A percentile compares a stretch with the other conserved stretches of the same genome.
Conservation (phyloP, 2,113 vertebrate species). For the Odocoileus virginianus region DNA sequence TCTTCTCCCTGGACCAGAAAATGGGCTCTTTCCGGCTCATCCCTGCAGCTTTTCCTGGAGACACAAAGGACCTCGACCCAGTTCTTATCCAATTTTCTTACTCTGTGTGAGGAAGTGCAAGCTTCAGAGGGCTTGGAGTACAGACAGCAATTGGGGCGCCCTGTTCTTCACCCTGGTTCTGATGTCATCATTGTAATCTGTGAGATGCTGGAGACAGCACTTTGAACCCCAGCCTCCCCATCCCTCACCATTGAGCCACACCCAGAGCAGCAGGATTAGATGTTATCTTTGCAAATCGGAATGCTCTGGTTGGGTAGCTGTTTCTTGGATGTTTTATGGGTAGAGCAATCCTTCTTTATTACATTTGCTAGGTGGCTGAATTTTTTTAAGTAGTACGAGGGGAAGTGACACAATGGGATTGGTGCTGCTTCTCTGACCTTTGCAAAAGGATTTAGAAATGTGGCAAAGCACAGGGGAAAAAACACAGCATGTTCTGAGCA, state of each 20-base stretch:
- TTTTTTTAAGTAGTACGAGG: slow-evolving; percentile 23
- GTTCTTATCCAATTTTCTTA: slow-evolving; percentile 40
- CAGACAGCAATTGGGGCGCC: neutral
- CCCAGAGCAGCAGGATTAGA: slow-evolving; percentile 29
- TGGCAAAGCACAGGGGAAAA: neutral
- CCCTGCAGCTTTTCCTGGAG: slow-evolving; percentile 36
- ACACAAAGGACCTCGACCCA: neutral
- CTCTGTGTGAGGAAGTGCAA: slow-evolving; percentile 36
- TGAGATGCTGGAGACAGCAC: slow-evolving; percentile 35
- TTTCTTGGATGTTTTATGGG: slow-evolving; percentile 48
- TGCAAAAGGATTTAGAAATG: slow-evolving; percentile 48
- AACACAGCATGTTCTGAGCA: neutral
- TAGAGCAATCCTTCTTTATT: slow-evolving; percentile 19
- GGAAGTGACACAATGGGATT: slow-evolving; percentile 24
- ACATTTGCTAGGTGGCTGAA: slow-evolving; percentile 43
- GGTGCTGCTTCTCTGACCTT: slow-evolving; percentile 32
- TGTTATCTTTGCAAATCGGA: slow-evolving; percentile 45
- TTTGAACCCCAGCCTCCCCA: slow-evolving; percentile 42
- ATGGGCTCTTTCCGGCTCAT: slow-evolving; percentile 40
- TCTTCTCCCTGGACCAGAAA: slow-evolving; percentile 9
- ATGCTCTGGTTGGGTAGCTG: slow-evolving; percentile 41
- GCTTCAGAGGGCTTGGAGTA: neutral
- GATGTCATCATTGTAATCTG: neutral
- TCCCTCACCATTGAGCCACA: neutral
- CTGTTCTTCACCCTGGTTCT: slow-evolving; percentile 31